Evolutionary conservation across 2,888 invertebrate genomes (phyloP).

Genomic region (Tipula vernalis): DNA sequence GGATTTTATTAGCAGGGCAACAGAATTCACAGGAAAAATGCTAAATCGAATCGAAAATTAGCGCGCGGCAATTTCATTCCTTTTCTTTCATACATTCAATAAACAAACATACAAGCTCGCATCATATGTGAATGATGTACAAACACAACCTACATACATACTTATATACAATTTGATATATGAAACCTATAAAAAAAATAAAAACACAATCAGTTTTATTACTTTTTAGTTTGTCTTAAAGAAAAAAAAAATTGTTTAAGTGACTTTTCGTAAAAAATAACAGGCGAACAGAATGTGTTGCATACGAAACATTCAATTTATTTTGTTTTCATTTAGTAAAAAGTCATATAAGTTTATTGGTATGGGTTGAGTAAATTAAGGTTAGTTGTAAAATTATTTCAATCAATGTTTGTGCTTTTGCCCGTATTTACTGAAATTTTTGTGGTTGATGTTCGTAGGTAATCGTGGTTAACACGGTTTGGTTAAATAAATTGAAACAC

Average conservation of each 20-base stretch:
- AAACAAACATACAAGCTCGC: not conserved
- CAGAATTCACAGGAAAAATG: not conserved
- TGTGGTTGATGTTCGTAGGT: not conserved
- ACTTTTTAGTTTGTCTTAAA: not conserved
- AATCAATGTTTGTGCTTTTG: not conserved
- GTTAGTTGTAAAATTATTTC: not conserved
- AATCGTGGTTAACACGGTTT: not conserved
- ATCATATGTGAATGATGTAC: not conserved
- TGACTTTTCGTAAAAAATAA: constrained; percentile 4
- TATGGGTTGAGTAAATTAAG: not conserved
- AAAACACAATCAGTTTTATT: not conserved
- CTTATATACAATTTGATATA: not conserved
- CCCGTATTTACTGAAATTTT: not conserved
- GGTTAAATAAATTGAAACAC: too few species aligned
- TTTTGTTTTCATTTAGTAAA: constrained; percentile 4
- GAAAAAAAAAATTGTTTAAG: not conserved
- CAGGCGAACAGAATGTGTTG: not conserved
- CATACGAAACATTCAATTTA: not conserved
- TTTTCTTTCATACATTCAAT: not conserved
- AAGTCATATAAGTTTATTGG: not conserved
- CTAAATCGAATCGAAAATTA: not conserved
- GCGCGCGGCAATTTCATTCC: not conserved
- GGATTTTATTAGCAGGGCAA: constrained; percentile 7
- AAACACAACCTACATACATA: not conserved
- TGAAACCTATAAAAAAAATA: not conserved